Evolutionary conservation across 2,113 vertebrate genomes (phyloP), one percentile per base, ranked within the genome.

Genomic region (Sialia sialis): DNA sequence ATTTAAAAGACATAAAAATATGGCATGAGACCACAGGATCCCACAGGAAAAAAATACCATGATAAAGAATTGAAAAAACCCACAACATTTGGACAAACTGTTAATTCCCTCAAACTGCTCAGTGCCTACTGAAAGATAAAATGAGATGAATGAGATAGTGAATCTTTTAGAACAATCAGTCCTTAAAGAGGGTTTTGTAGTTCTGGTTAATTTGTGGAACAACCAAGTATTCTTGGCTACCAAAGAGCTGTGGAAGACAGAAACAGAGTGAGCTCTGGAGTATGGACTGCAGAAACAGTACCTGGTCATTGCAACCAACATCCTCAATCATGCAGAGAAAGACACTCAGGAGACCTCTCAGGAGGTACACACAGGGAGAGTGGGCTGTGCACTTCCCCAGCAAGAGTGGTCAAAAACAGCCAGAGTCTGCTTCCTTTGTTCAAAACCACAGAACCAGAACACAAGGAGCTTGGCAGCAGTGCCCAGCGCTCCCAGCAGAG

Each of bases 261-360:
- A 67, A 73, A 44, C 13, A 49, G 69, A 52, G 18, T 36, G 49
- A 59, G 32, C 63, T 73, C 22, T 55, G 16, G 59, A 66, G 30
- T 25, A 44, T 1, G 11, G 34, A 30, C 52, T 39, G 41, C 62
- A 84, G 81, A 51, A 69, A 44, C 27, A 68, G 17, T 10, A 16
- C 17, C 20, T 34, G 10, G 27, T 69, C 43, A 26, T 67, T 48
- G 9, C 14, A 74, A 9, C 23, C 7, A 2, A 10, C 74, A 51
- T 32, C 30, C 19, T 63, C 52, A 41, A 0, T 6, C 3, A 1
- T 11, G 26, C 25, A 7, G n/a, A n/a, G 59, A 25, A 54, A n/a
- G 68, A 25, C 4, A 7, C 48, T 48, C 3, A 0, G 25, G 72
- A 72, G 16, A 49, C 29, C 15, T 69, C 55, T 77, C 14, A 11